Evolutionary conservation across 1,140 invertebrate species (phyloP), one percentile per base, ranked within the genome.

Genomic region (Halyomorpha halys): DNA sequence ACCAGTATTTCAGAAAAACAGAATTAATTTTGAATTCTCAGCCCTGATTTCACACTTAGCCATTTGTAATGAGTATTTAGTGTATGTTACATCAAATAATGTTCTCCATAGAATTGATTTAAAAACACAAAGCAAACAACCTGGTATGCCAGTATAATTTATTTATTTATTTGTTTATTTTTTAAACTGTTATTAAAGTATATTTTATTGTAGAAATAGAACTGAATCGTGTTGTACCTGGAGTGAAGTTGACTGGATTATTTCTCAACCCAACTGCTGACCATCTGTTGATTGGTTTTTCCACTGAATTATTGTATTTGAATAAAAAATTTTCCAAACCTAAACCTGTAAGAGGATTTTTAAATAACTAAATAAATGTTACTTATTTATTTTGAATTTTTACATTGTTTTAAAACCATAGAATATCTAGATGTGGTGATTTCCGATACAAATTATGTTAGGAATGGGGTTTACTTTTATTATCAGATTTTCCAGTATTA

Each of bases 251-350:
- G 45, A 81, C 79, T 14, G 83, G 84, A 63, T 74, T 97, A 63
- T 95, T 90, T 74, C 74, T 95, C 27, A 93, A 97, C 77, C 90
- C 90, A 8, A 83, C 86, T 44, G 94, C 92, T 0, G 80, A 86
- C 70, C 93, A 97, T 76, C 75, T 93, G 2, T 76, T 97, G 8
- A 79, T 78, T 44, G 81, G 78, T 49, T 76, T 79, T 19, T 79
- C 84, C 19, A 72, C 80, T 0, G 92, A 96, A 72, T 80, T 92
- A 44, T 79, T 89, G 8, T 95, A 96, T 73, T 75, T 94, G 3
- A 81, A 84, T 44, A 76, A 79, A 67, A 81, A 81, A 68, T 79
- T 81, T 14, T 79, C 78, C 21, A 87, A 88, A 68, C 66, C 69
- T 3, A 69, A 70, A 63, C 67, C 67, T 18, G 69, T 71, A 62